A percentile compares a stretch with the other conserved stretches of the same genome.
phyloP scores from a whole-genome alignment of 2,797 vertebrate genomes.

The Rhinoraja longicauda region DNA sequence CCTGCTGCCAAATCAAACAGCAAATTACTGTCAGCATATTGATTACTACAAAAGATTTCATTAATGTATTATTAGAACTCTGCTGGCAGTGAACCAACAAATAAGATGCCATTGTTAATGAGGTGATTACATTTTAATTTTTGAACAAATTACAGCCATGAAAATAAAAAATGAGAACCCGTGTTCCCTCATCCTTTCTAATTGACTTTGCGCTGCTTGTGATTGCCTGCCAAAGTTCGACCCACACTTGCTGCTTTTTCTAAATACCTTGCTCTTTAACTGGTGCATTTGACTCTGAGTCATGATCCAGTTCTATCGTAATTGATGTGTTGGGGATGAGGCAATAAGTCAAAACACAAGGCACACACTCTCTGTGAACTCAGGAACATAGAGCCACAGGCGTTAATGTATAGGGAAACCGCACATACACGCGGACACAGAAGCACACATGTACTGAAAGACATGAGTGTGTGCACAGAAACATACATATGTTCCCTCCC shows the following conservation, averaged over 20 bases:
- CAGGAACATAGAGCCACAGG: too few relatives aligned
- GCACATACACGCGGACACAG: too few relatives aligned
- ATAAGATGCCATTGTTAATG: conserved; percentile 2
- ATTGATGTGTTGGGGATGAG: background rate
- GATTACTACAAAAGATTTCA: conserved; percentile 9
- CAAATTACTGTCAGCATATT: conserved; percentile 12
- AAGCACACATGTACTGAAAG: too few relatives aligned
- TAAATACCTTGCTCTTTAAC: background rate
- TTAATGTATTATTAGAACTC: background rate
- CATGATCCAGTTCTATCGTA: background rate
- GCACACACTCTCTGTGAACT: background rate
- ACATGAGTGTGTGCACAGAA: too few relatives aligned
- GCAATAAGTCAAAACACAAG: background rate
- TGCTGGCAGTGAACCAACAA: background rate
- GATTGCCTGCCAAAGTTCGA: background rate
- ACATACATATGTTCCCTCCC: too few relatives aligned
- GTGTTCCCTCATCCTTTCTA: background rate
- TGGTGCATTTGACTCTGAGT: background rate
- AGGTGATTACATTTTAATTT: conserved; percentile 27
- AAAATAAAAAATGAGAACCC: conserved; percentile 26
- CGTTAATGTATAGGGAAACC: too few relatives aligned
- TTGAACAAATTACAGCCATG: conserved; percentile 30
- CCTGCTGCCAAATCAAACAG: background rate
- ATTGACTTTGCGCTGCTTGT: background rate
- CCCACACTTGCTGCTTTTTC: background rate